Evolutionary conservation across 2,113 vertebrate species (phyloP).

Genomic region (Leucosticte australis): DNA sequence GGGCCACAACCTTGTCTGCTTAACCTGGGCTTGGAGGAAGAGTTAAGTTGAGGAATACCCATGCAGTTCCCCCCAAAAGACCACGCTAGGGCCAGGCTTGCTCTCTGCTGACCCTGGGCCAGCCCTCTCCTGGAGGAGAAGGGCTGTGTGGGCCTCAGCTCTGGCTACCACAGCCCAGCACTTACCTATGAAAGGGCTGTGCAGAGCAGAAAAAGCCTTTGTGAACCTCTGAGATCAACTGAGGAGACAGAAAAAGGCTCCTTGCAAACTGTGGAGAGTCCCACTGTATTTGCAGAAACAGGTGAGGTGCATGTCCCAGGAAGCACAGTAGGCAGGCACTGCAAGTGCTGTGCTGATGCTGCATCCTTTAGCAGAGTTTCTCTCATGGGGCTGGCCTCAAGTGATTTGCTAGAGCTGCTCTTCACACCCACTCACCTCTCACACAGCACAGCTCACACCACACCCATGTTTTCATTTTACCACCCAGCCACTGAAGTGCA

Average conservation of each 20-base stretch:
- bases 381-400: neutral
- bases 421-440: neutral
- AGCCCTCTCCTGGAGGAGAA: neutral
- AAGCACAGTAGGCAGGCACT: fast-evolving
- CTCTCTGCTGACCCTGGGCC: neutral
- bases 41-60: fast-evolving
- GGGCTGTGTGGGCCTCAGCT: neutral
- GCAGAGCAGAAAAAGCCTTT: neutral
- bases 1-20: neutral
- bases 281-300: neutral
- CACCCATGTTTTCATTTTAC: neutral
- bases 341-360: neutral
- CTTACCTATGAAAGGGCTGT: neutral
- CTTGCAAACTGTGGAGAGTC: neutral
- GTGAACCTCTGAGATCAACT: fast-evolving
- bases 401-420: neutral
- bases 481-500: fast-evolving
- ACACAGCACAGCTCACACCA: neutral
- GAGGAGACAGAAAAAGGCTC: neutral
- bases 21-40: neutral
- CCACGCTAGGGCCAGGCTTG: neutral
- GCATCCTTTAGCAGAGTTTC: neutral
- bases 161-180: neutral
- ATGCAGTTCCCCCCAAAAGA: neutral
- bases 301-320: neutral